Conservation (phyloP, 2,797 vertebrate genomes). For the Eleutherodactylus coqui region DNA sequence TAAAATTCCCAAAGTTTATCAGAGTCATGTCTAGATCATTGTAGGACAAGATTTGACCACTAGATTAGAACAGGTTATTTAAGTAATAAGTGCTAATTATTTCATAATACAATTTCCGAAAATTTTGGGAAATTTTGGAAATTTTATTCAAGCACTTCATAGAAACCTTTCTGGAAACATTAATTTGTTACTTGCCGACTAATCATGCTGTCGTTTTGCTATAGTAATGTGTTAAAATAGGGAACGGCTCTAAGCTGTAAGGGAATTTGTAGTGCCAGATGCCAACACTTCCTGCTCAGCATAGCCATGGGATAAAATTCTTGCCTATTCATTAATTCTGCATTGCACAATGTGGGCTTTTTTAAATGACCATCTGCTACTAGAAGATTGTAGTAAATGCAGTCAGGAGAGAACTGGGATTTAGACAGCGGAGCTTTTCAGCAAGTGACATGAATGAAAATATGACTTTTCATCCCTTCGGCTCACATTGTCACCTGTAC, state of each 20-base stretch:
- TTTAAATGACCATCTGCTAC: constrained; percentile 58
- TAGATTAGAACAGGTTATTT: too few relatives aligned
- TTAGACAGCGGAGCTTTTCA: constrained; percentile 30
- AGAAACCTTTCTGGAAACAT: not conserved
- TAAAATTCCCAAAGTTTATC: too few relatives aligned
- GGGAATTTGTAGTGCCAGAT: constrained; percentile 45
- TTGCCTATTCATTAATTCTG: constrained; percentile 59
- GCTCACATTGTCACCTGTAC: constrained; percentile 32
- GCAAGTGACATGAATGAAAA: constrained; percentile 44
- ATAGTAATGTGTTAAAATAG: constrained; percentile 19
- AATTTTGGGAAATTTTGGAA: too few relatives aligned
- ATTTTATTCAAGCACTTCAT: not conserved
- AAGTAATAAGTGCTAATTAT: not conserved
- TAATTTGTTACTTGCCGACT: not conserved
- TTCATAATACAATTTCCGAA: not conserved
- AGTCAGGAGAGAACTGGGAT: constrained; percentile 37
- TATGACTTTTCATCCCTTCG: constrained; percentile 27
- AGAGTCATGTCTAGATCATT: too few relatives aligned
- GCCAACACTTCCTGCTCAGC: constrained; percentile 49
- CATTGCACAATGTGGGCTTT: constrained; percentile 27
- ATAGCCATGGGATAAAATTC: constrained; percentile 47
- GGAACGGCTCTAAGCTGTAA: constrained; percentile 13
- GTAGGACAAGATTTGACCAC: too few relatives aligned
- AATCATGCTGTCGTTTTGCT: too few relatives aligned
- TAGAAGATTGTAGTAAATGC: constrained; percentile 52